Conservation (phyloP, 2,113 vertebrate species). For the Epinephelus cyanopodus region DNA sequence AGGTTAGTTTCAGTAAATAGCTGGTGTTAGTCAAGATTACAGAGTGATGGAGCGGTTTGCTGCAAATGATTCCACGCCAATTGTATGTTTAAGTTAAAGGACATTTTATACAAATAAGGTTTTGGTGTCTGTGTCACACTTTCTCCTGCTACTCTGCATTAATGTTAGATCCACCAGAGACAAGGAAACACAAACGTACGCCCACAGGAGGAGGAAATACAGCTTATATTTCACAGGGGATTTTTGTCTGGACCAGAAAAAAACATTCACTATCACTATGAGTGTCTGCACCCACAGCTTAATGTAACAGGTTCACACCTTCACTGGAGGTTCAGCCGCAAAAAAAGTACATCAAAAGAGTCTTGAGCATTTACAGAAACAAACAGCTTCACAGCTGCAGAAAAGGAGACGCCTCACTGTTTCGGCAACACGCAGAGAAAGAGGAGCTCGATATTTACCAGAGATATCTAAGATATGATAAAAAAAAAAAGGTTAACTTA, state of each 20-base stretch:
- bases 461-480: neutral
- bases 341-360: neutral
- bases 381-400: conserved; percentile 19
- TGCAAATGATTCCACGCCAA: conserved; percentile 3
- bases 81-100: neutral
- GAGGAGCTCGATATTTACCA: neutral
- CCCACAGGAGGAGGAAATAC: neutral
- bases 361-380: neutral
- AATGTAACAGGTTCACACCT: neutral
- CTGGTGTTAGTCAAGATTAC: neutral
- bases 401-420: neutral
- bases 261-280: neutral
- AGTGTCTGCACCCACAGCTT: neutral
- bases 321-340: neutral
- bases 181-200: neutral
- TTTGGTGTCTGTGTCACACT: neutral
- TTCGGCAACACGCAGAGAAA: neutral
- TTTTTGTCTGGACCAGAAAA: neutral
- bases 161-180: neutral
- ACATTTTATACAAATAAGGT: neutral
- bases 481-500: neutral
- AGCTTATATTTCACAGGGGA: neutral
- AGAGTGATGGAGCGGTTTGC: neutral
- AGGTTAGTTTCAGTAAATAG: neutral
- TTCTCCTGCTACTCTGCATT: neutral